phyloP scores from a whole-genome alignment of 1,140 invertebrate genomes.

The Potamilus streckersoni region DNA sequence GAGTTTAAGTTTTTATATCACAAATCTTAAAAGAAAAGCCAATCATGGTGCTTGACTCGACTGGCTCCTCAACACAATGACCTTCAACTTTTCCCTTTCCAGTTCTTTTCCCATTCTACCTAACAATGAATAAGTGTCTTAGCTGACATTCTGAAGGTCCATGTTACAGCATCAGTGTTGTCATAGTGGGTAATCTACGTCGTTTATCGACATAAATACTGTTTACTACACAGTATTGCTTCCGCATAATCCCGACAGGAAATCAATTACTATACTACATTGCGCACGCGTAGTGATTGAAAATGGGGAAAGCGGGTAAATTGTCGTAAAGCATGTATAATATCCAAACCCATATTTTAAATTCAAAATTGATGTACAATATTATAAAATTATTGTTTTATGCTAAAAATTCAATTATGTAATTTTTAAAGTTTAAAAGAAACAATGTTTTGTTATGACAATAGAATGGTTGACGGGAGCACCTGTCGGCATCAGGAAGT shows the following conservation, averaged over 20 bases:
- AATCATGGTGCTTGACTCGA: not conserved
- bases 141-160: too few species aligned
- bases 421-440: not conserved
- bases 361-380: too few species aligned
- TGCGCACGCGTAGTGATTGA: constrained; percentile 30
- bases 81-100: too few species aligned
- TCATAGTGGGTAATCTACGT: constrained; percentile 3
- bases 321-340: not conserved
- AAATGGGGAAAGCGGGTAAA: not conserved
- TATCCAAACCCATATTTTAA: not conserved
- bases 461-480: constrained; percentile 12
- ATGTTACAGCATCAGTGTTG: too few species aligned
- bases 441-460: not conserved
- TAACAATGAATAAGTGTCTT: too few species aligned
- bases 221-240: constrained; percentile 36
- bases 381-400: too few species aligned
- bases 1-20: not conserved
- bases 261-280: constrained; percentile 29
- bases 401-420: too few species aligned
- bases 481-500: constrained; percentile 28
- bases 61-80: too few species aligned
- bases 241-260: constrained; percentile 52
- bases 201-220: constrained; percentile 6
- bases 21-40: not conserved
- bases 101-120: too few species aligned